Evolutionary conservation across 2,113 vertebrate species (phyloP).

Genomic region (Corvus moneduloides): DNA sequence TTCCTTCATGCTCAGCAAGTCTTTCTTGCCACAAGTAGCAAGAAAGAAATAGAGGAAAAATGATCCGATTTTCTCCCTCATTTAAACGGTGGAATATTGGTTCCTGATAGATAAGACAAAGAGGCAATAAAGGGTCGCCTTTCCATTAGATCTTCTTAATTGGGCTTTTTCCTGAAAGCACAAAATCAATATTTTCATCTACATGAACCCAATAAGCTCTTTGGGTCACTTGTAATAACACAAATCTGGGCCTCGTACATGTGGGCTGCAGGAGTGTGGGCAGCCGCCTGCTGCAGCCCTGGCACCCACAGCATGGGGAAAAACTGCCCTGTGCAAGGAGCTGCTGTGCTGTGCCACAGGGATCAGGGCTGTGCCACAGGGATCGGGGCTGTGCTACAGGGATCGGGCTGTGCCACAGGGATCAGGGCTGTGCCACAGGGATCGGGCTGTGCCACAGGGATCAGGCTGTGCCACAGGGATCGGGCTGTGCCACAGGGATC

Average conservation of each 20-base stretch:
- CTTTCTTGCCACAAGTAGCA: background rate
- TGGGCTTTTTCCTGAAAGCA: constrained; percentile 20
- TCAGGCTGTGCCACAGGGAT: too few species aligned
- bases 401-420: rapidly evolving
- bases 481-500: rapidly evolving
- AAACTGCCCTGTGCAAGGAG: rapidly evolving
- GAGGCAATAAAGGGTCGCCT: background rate
- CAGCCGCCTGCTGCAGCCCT: background rate
- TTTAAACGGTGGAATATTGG: background rate
- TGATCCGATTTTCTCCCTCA: background rate
- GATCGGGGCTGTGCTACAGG: too few species aligned
- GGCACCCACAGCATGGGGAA: rapidly evolving
- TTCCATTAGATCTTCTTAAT: constrained; percentile 36
- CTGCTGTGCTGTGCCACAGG: rapidly evolving
- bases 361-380: rapidly evolving
- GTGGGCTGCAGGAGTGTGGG: rapidly evolving
- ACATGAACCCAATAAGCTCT: background rate
- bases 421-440: rapidly evolving
- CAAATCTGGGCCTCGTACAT: background rate
- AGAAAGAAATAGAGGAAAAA: background rate
- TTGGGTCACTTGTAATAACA: background rate
- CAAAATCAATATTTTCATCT: constrained; percentile 43
- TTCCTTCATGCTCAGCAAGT: background rate
- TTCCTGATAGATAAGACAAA: background rate
- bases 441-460: background rate